These are phyloP conservation scores for Anguilla anguilla DNA, from an alignment of 2,797 vertebrate species.

Conservation along the genomic window DNA sequence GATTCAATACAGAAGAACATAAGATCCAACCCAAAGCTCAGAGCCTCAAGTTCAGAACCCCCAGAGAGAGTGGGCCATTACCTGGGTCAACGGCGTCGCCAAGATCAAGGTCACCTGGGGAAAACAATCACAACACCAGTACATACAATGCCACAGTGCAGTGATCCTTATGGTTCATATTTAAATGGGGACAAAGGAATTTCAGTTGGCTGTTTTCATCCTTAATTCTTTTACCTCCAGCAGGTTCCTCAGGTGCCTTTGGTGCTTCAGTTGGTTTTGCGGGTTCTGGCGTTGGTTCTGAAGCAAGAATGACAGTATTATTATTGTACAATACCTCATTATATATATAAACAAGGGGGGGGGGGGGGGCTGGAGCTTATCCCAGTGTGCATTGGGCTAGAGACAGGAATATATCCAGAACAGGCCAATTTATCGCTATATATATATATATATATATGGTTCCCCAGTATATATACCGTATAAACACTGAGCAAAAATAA, in stretches of 20 bases:
- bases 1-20: neutral
- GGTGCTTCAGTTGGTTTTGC: neutral
- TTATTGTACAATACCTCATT: neutral
- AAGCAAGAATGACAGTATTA: neutral
- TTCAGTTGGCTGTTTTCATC: neutral
- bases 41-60: neutral
- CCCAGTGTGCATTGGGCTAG: too few relatives aligned
- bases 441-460: too few relatives aligned
- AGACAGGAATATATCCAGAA: too few relatives aligned
- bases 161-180: neutral
- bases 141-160: neutral
- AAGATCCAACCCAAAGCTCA: neutral
- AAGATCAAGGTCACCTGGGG: constrained; percentile 14
- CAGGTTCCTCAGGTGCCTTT: neutral
- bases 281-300: neutral
- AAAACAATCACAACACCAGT: neutral
- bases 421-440: too few relatives aligned
- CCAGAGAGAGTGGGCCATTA: neutral
- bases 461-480: too few relatives aligned
- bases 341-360: too few relatives aligned
- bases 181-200: neutral
- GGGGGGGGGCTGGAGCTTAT: too few relatives aligned
- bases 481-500: too few relatives aligned
- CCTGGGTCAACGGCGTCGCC: constrained; percentile 19
- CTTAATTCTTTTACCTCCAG: neutral